Evolutionary conservation across 2,888 invertebrate species (phyloP), one percentile per base, ranked within the genome.

Genomic region (Leptodirus hochenwartii): DNA sequence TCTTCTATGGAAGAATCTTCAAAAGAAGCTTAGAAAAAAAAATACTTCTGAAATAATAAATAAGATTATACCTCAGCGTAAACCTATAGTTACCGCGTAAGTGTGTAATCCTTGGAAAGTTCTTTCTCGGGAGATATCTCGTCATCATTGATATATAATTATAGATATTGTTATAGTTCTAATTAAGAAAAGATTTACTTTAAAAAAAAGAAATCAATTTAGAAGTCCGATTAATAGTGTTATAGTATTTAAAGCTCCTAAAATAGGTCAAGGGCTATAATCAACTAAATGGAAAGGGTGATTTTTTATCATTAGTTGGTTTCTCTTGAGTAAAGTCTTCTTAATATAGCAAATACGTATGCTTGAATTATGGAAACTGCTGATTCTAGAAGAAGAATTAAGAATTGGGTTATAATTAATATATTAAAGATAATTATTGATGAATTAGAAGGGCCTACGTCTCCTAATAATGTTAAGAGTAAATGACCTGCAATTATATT

Each of bases 401-500:
- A 27, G 40, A 61, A 53, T 64, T 68, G 66, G 26, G 50, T 47
- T 29, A 48, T 31, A 36, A 49, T 39, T 38, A 48, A 27, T 17
- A 47, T 29, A 31, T 40, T 42, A 26, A 51, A 27, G 29, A 45
- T 32, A 26, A 45, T 32, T 26, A 43, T 31, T 15, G 38, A 32
- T 41, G 45, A n/a, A n/a, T n/a, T 16, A 25, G 8, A 27, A 11
- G 43, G 31, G 13, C 52, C 59, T 3, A 54, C 59, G 38, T 59
- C 58, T 34, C 65, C 62, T 45, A 73, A 44, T 41, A 76, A 40
- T 2, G 69, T 69, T 61, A 76, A 51, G 47, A 76, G 40, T 53
- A 77, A 47, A 50, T 77, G 73, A 0, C 74, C 75, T 2, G 76
- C 72, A 61, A 75, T 73, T 67, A 77, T 75, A 60, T 77, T 77